phyloP scores from a whole-genome alignment of 2,113 vertebrate genomes.

The Microtus oregoni region DNA sequence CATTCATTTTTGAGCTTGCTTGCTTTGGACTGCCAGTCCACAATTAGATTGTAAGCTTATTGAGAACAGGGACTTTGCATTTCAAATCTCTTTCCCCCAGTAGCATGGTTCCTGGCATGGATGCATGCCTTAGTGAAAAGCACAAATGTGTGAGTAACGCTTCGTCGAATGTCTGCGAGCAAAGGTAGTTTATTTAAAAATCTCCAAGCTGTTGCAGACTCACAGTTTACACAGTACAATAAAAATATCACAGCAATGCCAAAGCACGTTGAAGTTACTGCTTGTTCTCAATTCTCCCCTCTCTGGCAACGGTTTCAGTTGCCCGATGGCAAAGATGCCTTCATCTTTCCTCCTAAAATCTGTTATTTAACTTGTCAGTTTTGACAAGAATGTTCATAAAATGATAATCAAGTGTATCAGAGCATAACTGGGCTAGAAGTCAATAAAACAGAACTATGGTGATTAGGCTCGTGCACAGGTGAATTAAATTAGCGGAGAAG shows the following conservation, averaged over 20 bases:
- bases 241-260: constrained; percentile 21
- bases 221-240: constrained; percentile 45
- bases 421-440: constrained; percentile 37
- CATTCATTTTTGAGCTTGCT: constrained; percentile 18
- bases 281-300: constrained; percentile 42
- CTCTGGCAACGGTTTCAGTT: constrained; percentile 24
- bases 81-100: not conserved
- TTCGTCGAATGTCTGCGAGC: constrained; percentile 12
- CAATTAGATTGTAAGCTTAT: constrained; percentile 34
- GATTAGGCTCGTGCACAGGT: not conserved
- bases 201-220: not conserved
- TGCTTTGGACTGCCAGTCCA: constrained; percentile 14
- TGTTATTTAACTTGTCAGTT: constrained; percentile 33
- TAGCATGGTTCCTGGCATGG: constrained; percentile 22
- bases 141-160: not conserved
- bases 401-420: constrained; percentile 45
- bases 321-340: not conserved
- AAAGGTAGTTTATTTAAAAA: constrained; percentile 4
- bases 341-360: not conserved
- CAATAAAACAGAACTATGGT: constrained; percentile 25
- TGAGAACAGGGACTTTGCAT: constrained; percentile 46
- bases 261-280: constrained; percentile 34
- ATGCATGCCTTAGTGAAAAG: not conserved
- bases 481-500: constrained; percentile 20
- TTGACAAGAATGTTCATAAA: constrained; percentile 44